Percentiles rank a stretch among this genome's conserved stretches.
Conservation (phyloP, 2,113 vertebrate species). For the Oxyura jamaicensis region DNA sequence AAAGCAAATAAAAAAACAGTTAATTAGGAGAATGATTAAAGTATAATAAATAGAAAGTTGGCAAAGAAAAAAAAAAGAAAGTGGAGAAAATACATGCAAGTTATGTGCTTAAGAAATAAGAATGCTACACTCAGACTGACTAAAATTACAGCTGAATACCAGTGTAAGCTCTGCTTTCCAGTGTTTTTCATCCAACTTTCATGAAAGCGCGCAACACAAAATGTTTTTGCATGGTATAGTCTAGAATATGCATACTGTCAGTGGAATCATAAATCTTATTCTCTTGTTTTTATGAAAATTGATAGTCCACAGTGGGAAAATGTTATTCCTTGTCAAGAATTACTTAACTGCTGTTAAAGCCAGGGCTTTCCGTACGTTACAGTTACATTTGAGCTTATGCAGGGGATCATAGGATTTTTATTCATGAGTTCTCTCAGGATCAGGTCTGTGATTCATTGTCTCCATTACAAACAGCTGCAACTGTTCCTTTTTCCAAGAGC, state of each 20-base stretch:
- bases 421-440: background rate
- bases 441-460: background rate
- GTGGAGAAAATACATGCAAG: background rate
- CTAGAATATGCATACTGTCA: background rate
- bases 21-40: background rate
- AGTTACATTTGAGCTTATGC: background rate
- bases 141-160: background rate
- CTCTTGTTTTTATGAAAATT: background rate
- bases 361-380: background rate
- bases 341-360: background rate
- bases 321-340: background rate
- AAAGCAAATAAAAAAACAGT: background rate
- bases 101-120: background rate
- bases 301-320: background rate
- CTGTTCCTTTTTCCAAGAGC: background rate
- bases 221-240: background rate
- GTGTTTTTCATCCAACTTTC: background rate
- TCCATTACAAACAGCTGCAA: background rate
- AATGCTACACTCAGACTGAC: background rate
- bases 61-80: background rate
- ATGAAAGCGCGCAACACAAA: background rate
- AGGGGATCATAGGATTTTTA: background rate
- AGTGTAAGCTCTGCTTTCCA: background rate
- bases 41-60: background rate
- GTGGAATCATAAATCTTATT: background rate